Evolutionary conservation across 2,888 invertebrate species (phyloP).

Genomic region (Neocrepidodera transversa): DNA sequence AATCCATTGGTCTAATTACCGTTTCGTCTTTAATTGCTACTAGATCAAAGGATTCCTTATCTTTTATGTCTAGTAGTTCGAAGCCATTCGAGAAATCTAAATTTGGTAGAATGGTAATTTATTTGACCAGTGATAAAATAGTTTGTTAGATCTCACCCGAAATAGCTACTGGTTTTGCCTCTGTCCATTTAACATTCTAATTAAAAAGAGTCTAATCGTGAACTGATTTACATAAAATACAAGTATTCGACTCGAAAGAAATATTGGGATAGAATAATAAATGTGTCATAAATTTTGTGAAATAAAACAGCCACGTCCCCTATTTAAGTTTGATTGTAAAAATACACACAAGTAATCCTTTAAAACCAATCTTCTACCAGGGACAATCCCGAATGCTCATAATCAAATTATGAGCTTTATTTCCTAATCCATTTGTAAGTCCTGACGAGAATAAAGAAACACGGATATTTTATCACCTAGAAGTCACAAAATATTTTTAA

Average conservation of each 20-base stretch:
- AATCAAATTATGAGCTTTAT: constrained; percentile 1
- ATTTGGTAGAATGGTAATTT: neutral
- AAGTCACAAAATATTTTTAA: neutral
- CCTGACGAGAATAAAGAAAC: neutral
- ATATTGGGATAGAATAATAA: no score
- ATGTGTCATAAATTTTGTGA: no score
- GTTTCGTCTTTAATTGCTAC: no score
- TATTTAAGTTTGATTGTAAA: no score
- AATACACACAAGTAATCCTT: neutral
- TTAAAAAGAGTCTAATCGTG: constrained; percentile 23
- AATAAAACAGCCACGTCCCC: no score
- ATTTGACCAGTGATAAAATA: constrained; percentile 17
- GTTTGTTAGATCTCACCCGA: constrained; percentile 34
- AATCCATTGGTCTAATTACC: no score
- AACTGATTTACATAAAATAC: constrained; percentile 10
- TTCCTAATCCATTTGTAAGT: neutral
- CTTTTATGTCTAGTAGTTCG: neutral
- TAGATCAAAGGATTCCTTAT: neutral
- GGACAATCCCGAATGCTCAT: neutral
- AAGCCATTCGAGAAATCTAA: neutral
- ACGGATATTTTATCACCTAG: neutral
- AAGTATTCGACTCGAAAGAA: neutral
- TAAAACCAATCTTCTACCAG: neutral
- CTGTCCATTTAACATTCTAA: constrained; percentile 33
- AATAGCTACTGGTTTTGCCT: constrained; percentile 41